Conservation (phyloP, 2,113 vertebrate genomes). For the Nerophis ophidion region DNA sequence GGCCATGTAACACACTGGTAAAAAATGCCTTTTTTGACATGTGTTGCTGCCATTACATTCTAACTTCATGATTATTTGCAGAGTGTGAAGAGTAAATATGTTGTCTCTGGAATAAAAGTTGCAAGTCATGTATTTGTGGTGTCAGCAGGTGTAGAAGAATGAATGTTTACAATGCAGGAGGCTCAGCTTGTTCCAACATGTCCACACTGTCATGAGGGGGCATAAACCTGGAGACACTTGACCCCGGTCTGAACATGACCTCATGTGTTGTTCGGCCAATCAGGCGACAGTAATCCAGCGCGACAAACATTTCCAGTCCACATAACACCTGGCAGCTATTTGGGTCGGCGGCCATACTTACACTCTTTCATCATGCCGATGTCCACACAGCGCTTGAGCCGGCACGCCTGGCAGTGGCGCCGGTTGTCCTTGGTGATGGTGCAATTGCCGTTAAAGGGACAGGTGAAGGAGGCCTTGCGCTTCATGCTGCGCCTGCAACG, state of each 20-base stretch:
- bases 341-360: constrained; percentile 73
- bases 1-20: too few species aligned
- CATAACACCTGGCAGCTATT: constrained; percentile 7
- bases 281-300: background rate
- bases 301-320: background rate
- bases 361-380: constrained; percentile 99
- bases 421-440: constrained; percentile 98
- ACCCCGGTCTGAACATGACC: constrained; percentile 53
- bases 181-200: constrained; percentile 41
- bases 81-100: too few species aligned
- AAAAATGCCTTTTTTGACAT: too few species aligned
- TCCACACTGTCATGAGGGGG: constrained; percentile 54
- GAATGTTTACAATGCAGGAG: constrained; percentile 45
- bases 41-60: too few species aligned
- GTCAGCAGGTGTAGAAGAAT: constrained; percentile 54
- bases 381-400: constrained; percentile 92
- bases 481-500: constrained; percentile 91
- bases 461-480: constrained; percentile 88
- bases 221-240: constrained; percentile 52
- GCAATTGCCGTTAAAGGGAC: constrained; percentile 90
- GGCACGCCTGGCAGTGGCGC: constrained; percentile 93
- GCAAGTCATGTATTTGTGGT: too few species aligned
- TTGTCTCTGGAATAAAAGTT: too few species aligned
- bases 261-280: constrained; percentile 31
- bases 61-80: too few species aligned